Conservation (phyloP, 2,113 vertebrate species). For the Melierax canorus region DNA sequence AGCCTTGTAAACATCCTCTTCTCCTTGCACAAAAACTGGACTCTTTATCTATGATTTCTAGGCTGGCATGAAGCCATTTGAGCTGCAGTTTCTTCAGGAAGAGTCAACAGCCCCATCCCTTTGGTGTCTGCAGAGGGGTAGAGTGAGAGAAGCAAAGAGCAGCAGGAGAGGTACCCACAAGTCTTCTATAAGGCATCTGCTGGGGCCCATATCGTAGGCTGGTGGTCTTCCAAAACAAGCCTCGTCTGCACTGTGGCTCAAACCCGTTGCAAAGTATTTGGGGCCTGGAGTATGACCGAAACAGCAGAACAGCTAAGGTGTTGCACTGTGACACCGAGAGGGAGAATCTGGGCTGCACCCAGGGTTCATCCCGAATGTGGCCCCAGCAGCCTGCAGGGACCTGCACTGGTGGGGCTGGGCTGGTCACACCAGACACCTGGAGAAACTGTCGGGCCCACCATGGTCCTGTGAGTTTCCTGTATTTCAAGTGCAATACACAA, state of each 20-base stretch:
- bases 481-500: not conserved
- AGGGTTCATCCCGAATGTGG: not conserved
- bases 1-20: not conserved
- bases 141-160: not conserved
- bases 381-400: not conserved
- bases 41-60: not conserved
- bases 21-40: not conserved
- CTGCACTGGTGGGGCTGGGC: not conserved
- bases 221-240: not conserved
- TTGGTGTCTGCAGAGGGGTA: not conserved
- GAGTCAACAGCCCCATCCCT: not conserved
- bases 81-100: not conserved
- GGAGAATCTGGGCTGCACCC: not conserved
- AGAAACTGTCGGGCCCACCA: not conserved
- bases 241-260: not conserved
- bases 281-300: not conserved
- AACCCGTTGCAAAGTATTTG: not conserved
- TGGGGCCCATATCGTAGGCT: rapidly evolving
- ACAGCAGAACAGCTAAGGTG: not conserved
- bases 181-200: not conserved
- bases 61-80: not conserved
- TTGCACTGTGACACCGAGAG: not conserved
- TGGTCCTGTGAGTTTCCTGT: not conserved
- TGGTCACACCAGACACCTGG: not conserved
- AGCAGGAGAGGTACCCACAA: not conserved